Evolutionary conservation across 2,113 vertebrate genomes (phyloP), one percentile per base, ranked within the genome.

Genomic region (Rhipidura dahli): DNA sequence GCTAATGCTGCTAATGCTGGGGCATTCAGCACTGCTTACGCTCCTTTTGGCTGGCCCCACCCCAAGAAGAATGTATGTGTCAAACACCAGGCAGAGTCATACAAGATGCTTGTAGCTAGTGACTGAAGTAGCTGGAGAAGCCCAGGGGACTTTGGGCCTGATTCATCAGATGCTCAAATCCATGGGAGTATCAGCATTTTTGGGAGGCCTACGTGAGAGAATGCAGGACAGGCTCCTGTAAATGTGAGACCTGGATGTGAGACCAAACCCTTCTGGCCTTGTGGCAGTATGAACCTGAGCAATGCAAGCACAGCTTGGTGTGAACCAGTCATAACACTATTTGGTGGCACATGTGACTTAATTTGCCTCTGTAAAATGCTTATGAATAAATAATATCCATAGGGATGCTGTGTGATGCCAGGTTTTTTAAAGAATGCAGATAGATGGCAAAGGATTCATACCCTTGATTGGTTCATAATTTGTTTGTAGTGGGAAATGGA

Each of bases 1-100:
- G 96, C 93, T 87, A 71, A 94, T 97, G 89, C 73, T 96, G 18
- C 97, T 95, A 92, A 89, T 97, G 96, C 90, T 95, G 95, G 60
- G 93, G 86, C 79, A 91, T 96, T 79, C 87, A 85, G 37, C 75
- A 21, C 70, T 94, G 94, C 91, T 50, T 84, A 45, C 51, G 76
- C 85, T 91, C 92, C 95, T 31, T 97, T 96, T 91, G 93, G 64
- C 94, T 94, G 69, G 89, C 83, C 81, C 50, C 35, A 51, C 42
- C 79, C 39, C 0, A 23, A 6, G 10, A 89, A 87, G 49, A 81
- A 63, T 65, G 31, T 81, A 37, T 42, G 24, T 8, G 3, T 80
- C 26, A 3, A 78, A 40, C 44, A 33, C 7, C 54, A 91, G 39
- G 18, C 10, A 86, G 39, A 84, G 33, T 72, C 59, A 59, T 50